Conservation (phyloP, 2,888 invertebrate genomes). For the Nesidiocoris tenuis region DNA sequence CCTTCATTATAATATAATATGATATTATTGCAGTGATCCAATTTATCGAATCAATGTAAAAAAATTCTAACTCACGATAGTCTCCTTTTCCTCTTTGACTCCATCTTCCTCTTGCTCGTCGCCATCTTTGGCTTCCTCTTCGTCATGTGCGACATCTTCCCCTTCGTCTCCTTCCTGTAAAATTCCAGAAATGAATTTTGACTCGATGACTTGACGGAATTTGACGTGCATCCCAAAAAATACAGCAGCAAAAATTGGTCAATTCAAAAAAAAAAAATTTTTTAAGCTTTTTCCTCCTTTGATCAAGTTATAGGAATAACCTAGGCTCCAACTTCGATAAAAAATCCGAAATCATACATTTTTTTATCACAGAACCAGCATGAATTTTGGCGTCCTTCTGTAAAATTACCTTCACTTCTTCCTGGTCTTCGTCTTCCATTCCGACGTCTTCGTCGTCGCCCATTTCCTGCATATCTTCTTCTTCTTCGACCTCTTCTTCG, state of each 20-base stretch:
- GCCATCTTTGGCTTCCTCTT: not conserved
- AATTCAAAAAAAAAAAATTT: too few species aligned
- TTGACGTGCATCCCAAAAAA: too few species aligned
- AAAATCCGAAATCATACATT: too few species aligned
- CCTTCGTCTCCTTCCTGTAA: slow-evolving; percentile 26
- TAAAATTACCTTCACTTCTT: not conserved
- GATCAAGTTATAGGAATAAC: too few species aligned
- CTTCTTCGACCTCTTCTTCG: slow-evolving; percentile 8
- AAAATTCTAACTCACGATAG: not conserved
- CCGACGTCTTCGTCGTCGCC: slow-evolving; percentile 30
- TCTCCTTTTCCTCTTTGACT: slow-evolving; percentile 4
- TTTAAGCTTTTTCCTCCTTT: too few species aligned
- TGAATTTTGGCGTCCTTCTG: too few species aligned
- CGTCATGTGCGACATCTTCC: slow-evolving; percentile 11
- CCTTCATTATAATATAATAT: not conserved
- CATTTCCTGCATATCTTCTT: slow-evolving; percentile 16
- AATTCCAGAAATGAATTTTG: too few species aligned
- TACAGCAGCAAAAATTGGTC: too few species aligned
- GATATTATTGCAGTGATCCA: not conserved
- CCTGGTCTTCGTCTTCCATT: not conserved
- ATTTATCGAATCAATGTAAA: not conserved
- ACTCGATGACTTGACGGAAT: too few species aligned
- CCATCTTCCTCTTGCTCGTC: slow-evolving; percentile 12
- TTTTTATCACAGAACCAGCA: not conserved
- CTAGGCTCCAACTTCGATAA: too few species aligned